phyloP scores from a whole-genome alignment of 2,888 invertebrate genomes.

The Drosophila koepferae region DNA sequence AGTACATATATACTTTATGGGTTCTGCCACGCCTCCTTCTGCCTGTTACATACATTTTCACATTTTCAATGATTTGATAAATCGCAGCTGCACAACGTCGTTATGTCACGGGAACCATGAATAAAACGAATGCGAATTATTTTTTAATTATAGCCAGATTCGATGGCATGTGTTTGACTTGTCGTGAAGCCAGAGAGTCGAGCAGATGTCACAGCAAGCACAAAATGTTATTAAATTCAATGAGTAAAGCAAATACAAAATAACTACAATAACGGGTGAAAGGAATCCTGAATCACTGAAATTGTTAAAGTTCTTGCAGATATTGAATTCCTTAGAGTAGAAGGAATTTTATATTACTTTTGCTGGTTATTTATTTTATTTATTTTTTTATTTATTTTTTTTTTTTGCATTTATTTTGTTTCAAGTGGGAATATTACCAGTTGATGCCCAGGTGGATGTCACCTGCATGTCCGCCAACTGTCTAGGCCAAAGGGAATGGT shows the following conservation, averaged over 20 bases:
- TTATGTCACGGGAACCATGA: not conserved
- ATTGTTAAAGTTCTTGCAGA: constrained; percentile 11
- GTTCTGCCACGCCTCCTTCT: too few species aligned
- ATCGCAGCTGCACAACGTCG: not conserved
- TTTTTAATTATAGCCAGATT: constrained; percentile 8
- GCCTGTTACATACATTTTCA: too few species aligned
- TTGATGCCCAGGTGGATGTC: constrained; percentile 47
- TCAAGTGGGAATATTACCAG: constrained; percentile 29
- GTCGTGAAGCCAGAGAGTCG: not conserved
- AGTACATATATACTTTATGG: too few species aligned
- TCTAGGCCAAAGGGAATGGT: not conserved
- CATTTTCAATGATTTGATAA: not conserved
- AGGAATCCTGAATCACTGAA: not conserved
- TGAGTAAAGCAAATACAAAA: not conserved
- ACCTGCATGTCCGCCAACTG: constrained; percentile 32
- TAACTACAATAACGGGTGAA: constrained; percentile 1
- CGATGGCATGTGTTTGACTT: not conserved
- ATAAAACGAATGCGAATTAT: not conserved
- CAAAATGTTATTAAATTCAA: constrained; percentile 4
- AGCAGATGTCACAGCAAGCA: constrained; percentile 3
- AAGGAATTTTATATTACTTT: constrained; percentile 3
- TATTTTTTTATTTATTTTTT: not conserved
- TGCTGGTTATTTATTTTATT: not conserved
- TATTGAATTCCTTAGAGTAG: constrained; percentile 6
- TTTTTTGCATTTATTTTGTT: constrained; percentile 5